phyloP scores from a whole-genome alignment of 2,113 vertebrate genomes.

The Ursus arctos region DNA sequence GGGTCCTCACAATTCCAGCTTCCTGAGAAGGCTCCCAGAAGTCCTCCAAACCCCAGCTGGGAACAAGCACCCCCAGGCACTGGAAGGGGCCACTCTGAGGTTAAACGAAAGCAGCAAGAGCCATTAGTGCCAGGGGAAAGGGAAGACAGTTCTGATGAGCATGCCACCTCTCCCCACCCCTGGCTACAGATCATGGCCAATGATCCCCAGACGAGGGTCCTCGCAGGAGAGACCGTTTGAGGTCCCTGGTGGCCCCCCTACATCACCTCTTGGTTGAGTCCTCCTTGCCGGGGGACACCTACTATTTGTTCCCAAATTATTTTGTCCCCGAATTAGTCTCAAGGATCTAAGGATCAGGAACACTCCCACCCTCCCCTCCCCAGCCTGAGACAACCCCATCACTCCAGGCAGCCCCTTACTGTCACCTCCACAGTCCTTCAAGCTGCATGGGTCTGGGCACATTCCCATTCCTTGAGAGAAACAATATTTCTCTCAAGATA shows the following conservation, averaged over 20 bases:
- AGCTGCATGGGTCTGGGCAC: not conserved
- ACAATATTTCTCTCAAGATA: not conserved
- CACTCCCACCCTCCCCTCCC: not conserved
- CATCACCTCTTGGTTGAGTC: not conserved
- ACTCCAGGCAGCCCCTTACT: fast-evolving
- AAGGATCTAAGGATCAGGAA: not conserved
- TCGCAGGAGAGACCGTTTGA: not conserved
- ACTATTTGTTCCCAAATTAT: not conserved
- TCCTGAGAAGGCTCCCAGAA: not conserved
- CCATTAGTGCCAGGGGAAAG: not conserved
- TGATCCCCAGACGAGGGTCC: not conserved
- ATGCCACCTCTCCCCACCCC: not conserved
- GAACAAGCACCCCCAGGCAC: not conserved
- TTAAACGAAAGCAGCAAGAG: not conserved
- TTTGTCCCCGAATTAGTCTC: not conserved
- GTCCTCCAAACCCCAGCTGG: not conserved
- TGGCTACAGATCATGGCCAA: not conserved
- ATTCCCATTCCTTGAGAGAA: not conserved
- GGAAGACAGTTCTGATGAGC: not conserved
- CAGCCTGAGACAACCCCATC: not conserved
- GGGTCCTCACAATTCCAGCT: not conserved
- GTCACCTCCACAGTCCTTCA: not conserved
- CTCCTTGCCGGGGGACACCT: not conserved
- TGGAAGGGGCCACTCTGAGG: not conserved
- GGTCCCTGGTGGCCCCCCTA: not conserved